Conservation (phyloP, 2,113 vertebrate species). For the Peromyscus polionotus region DNA sequence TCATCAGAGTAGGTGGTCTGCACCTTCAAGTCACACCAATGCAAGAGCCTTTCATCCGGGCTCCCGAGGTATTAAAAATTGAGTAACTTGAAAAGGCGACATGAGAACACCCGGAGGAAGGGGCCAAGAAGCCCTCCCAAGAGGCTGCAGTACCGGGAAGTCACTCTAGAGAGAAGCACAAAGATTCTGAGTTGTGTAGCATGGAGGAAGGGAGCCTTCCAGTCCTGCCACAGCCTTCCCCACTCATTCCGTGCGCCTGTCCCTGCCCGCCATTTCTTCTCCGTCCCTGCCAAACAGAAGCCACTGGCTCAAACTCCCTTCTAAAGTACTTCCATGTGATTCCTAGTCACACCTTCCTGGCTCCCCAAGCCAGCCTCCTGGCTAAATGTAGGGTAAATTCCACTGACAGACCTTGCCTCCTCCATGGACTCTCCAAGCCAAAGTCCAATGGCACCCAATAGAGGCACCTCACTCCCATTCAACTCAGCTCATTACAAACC, state of each 20-base stretch:
- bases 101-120: background rate
- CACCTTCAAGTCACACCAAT: background rate
- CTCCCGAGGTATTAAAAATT: background rate
- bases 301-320: background rate
- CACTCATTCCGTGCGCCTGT: background rate
- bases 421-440: fast-evolving
- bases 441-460: fast-evolving
- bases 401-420: too few species aligned
- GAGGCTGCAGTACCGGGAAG: background rate
- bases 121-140: background rate
- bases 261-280: fast-evolving
- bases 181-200: background rate
- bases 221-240: background rate
- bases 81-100: background rate
- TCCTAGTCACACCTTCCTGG: background rate
- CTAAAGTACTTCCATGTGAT: background rate
- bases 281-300: background rate
- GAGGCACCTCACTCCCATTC: background rate
- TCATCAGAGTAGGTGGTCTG: fast-evolving
- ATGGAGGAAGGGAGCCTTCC: background rate
- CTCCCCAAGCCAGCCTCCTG: background rate
- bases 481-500: background rate
- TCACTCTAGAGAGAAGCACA: background rate
- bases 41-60: background rate
- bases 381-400: background rate